Conservation (phyloP, 2,113 vertebrate species). For the Neogobius melanostomus region DNA sequence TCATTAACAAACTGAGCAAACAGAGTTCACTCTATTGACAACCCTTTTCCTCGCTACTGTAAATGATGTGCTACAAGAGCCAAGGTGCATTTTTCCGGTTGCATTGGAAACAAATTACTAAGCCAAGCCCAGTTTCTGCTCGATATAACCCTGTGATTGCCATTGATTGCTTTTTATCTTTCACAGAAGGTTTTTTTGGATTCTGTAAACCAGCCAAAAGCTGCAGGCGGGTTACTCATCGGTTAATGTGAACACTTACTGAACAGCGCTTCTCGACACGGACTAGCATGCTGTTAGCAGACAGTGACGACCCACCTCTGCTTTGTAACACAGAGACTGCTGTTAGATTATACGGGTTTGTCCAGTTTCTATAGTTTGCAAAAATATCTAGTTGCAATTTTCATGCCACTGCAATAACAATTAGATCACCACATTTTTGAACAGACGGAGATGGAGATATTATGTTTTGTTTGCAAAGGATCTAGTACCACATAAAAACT, state of each 20-base stretch:
- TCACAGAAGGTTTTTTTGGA: constrained; percentile 16
- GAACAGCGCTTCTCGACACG: background rate
- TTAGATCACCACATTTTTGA: no score
- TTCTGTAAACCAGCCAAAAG: constrained; percentile 27
- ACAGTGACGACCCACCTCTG: background rate
- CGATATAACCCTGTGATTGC: background rate
- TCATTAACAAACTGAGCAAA: background rate
- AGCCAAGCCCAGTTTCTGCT: background rate
- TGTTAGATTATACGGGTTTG: background rate
- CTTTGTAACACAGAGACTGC: background rate
- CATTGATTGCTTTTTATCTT: constrained; percentile 11
- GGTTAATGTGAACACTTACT: background rate
- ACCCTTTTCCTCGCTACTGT: background rate
- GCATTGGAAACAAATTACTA: constrained; percentile 2
- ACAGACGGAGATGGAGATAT: no score
- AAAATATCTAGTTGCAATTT: no score
- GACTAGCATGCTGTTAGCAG: background rate
- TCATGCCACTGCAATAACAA: no score
- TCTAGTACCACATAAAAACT: no score
- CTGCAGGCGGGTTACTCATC: constrained; percentile 35
- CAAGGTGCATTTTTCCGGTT: background rate
- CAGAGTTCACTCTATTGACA: background rate
- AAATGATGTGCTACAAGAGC: background rate
- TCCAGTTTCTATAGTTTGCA: no score
- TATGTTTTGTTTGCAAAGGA: no score